Percentiles rank a stretch among this genome's conserved stretches.
Evolutionary conservation across 2,888 invertebrate genomes (phyloP).

Genomic region (Agonopterix subpropinquella): DNA sequence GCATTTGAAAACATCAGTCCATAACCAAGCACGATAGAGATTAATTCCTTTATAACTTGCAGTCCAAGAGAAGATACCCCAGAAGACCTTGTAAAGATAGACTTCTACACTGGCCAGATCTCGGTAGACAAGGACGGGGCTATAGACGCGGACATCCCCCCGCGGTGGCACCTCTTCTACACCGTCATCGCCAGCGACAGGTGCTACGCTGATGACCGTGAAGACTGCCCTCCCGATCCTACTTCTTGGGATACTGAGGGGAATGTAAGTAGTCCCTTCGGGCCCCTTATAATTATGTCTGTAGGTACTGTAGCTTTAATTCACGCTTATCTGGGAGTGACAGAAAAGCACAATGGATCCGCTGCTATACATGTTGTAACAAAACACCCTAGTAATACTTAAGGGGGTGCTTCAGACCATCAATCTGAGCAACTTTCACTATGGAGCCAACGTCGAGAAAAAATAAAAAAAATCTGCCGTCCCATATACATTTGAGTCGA

Average conservation of each 20-base stretch:
- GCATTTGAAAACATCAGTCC: no score
- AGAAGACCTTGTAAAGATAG: constrained; percentile 63
- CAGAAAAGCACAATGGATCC: no score
- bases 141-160: constrained; percentile 75
- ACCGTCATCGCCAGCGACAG: constrained; percentile 71
- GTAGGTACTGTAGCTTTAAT: no score
- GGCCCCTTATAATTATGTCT: not conserved
- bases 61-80: constrained; percentile 61
- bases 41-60: constrained; percentile 4
- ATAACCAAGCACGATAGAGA: no score
- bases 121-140: constrained; percentile 49
- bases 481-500: no score
- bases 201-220: constrained; percentile 36
- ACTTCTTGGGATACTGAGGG: constrained; percentile 43
- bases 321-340: no score
- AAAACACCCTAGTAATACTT: no score
- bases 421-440: no score
- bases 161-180: constrained; percentile 64
- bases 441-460: no score
- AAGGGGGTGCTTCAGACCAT: no score
- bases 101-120: constrained; percentile 68
- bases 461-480: no score
- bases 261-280: constrained; percentile 39
- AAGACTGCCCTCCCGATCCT: constrained; percentile 44
- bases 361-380: no score